Evolutionary conservation across 2,888 invertebrate genomes (phyloP).

Genomic region (Adelognathus sp.): DNA sequence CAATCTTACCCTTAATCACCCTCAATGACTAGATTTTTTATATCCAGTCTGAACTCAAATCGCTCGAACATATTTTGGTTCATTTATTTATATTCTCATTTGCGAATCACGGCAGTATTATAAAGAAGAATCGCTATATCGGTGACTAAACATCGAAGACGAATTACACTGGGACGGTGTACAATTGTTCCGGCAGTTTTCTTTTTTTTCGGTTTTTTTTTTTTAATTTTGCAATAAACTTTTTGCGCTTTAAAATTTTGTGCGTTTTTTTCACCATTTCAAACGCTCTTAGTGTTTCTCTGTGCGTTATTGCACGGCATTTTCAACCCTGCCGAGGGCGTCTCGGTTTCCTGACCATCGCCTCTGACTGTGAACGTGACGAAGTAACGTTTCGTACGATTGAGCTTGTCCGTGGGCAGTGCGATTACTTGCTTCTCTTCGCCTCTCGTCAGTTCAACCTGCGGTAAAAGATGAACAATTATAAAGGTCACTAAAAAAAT

Average conservation of each 20-base stretch:
- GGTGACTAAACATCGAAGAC: slow-evolving; percentile 1
- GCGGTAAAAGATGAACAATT: neutral
- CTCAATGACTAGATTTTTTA: neutral
- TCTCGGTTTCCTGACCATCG: slow-evolving; percentile 81
- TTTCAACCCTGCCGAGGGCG: slow-evolving; percentile 77
- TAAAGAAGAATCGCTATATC: neutral
- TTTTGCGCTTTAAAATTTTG: slow-evolving; percentile 12
- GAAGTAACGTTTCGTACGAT: slow-evolving; percentile 94
- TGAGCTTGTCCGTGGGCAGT: slow-evolving; percentile 92
- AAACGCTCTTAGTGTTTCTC: slow-evolving; percentile 74
- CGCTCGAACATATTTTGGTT: neutral
- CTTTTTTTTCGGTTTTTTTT: neutral
- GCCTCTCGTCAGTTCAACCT: slow-evolving; percentile 91
- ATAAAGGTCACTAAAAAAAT: neutral
- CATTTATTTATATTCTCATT: neutral
- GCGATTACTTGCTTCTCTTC: slow-evolving; percentile 93
- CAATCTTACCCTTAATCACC: neutral
- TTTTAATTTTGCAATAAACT: neutral
- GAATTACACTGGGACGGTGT: neutral
- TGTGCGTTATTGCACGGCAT: slow-evolving; percentile 65
- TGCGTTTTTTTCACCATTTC: neutral
- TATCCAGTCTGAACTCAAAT: neutral
- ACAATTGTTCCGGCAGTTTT: slow-evolving; percentile 38
- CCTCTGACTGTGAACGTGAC: slow-evolving; percentile 96
- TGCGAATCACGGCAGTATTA: neutral